Conservation (phyloP, 2,113 vertebrate genomes). For the Trachemys scripta region DNA sequence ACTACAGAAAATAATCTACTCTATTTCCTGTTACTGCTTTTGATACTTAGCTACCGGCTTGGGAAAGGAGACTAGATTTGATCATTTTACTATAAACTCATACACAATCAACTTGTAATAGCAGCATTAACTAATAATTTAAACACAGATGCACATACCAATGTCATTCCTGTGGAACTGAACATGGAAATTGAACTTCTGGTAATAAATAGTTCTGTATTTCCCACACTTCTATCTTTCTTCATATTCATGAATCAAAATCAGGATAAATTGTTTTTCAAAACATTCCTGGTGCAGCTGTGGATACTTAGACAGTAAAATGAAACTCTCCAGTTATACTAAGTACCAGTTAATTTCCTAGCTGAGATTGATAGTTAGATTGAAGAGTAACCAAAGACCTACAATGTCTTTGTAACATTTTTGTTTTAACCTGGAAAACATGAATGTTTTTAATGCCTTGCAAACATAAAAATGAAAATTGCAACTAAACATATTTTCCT, state of each 20-base stretch:
- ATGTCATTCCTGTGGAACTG: not conserved
- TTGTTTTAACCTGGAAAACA: not conserved
- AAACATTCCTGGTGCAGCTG: conserved; percentile 4
- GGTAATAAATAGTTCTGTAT: not conserved
- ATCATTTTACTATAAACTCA: conserved; percentile 17
- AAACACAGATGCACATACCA: not conserved
- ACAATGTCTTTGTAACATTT: not conserved
- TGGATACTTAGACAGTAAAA: not conserved
- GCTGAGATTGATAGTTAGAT: not conserved
- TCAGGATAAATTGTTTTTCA: not conserved
- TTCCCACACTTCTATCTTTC: not conserved
- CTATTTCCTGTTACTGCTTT: not conserved
- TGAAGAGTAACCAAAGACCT: not conserved
- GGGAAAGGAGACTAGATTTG: not conserved
- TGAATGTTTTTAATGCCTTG: not conserved
- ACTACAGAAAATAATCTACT: conserved; percentile 12
- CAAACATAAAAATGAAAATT: conserved; percentile 5
- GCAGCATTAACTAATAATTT: not conserved
- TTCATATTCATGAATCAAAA: not conserved
- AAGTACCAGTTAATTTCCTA: not conserved
- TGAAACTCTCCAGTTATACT: not conserved
- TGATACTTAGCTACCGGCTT: not conserved
- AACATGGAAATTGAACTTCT: not conserved
- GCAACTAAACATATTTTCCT: not conserved
- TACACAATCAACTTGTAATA: not conserved